A percentile compares a stretch with the other conserved stretches of the same genome.
Evolutionary conservation across 2,888 invertebrate genomes (phyloP).

Genomic region (Caenorhabditis uteleia): DNA sequence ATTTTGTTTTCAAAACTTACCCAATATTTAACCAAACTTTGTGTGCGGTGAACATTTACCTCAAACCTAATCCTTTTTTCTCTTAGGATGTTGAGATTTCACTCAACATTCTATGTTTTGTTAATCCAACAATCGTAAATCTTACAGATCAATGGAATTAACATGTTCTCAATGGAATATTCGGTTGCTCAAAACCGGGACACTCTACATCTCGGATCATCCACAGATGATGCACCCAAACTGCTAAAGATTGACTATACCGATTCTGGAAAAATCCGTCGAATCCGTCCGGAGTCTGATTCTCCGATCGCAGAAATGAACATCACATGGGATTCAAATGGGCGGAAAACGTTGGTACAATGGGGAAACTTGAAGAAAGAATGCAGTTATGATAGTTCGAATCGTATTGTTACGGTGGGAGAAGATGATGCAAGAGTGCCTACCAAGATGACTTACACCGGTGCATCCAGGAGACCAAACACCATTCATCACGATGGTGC

Average conservation of each 20-base stretch:
- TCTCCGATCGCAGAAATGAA: constrained; percentile 31
- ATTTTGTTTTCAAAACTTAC: not conserved
- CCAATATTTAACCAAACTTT: not conserved
- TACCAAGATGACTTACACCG: constrained; percentile 28
- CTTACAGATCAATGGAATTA: constrained; percentile 53
- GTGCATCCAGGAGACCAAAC: constrained; percentile 20
- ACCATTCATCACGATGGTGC: constrained; percentile 15
- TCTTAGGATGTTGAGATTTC: too few species aligned
- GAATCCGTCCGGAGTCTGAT: too few species aligned
- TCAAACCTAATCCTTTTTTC: not conserved
- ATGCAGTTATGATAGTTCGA: constrained; percentile 32
- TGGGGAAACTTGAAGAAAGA: constrained; percentile 40
- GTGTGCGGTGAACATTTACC: not conserved
- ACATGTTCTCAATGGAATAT: constrained; percentile 44
- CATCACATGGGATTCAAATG: constrained; percentile 26
- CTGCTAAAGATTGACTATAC: constrained; percentile 41
- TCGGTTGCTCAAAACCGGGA: constrained; percentile 21
- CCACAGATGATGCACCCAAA: constrained; percentile 28
- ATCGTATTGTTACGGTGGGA: constrained; percentile 31
- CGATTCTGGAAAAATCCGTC: constrained; percentile 22
- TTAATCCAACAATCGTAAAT: too few species aligned
- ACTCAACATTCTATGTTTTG: not conserved
- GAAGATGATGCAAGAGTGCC: constrained; percentile 25
- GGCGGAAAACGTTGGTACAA: constrained; percentile 20
- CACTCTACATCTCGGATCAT: constrained; percentile 15